Percentiles rank a stretch among this genome's conserved stretches.
These are phyloP conservation scores for Dendrolimus kikuchii DNA, from an alignment of 1,140 invertebrate genomes.

Conservation along the genomic window DNA sequence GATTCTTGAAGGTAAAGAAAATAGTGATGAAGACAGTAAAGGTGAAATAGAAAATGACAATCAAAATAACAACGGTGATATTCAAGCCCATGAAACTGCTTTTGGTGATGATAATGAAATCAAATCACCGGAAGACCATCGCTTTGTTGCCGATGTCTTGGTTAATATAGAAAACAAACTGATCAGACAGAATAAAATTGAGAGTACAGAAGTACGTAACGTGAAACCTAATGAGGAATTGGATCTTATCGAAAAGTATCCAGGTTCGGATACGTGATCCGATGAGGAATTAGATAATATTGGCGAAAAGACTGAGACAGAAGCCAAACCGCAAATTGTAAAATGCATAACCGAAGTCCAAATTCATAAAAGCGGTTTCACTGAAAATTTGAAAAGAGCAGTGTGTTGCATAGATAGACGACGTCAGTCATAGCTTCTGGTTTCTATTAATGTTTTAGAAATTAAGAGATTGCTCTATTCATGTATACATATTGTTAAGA, in stretches of 20 bases:
- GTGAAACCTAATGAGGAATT: conserved; percentile 59
- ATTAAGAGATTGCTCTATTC: too few relatives aligned
- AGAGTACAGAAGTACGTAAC: conserved; percentile 48
- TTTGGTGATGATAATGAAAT: conserved; percentile 44
- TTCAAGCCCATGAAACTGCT: conserved; percentile 23
- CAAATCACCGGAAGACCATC: conserved; percentile 42
- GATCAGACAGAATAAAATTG: conserved; percentile 49
- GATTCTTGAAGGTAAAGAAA: conserved; percentile 62
- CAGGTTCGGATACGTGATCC: conserved; percentile 70
- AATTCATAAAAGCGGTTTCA: conserved; percentile 50
- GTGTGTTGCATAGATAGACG: conserved; percentile 61
- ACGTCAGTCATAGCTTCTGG: conserved; percentile 43
- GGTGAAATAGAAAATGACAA: conserved; percentile 43
- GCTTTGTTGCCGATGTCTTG: conserved; percentile 49
- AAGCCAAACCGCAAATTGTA: conserved; percentile 27
- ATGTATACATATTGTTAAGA: too few relatives aligned
- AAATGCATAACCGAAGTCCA: conserved; percentile 47
- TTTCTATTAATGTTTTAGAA: background rate
- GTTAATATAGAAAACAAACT: conserved; percentile 61
- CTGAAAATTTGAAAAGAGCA: conserved; percentile 56
- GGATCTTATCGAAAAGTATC: conserved; percentile 66
- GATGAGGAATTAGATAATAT: conserved; percentile 44
- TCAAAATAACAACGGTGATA: conserved; percentile 45
- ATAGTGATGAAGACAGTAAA: conserved; percentile 52
- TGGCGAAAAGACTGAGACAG: conserved; percentile 44